Base-by-base conservation (phyloP, 2,888 invertebrate species). In the Euphydryas editha region DNA sequence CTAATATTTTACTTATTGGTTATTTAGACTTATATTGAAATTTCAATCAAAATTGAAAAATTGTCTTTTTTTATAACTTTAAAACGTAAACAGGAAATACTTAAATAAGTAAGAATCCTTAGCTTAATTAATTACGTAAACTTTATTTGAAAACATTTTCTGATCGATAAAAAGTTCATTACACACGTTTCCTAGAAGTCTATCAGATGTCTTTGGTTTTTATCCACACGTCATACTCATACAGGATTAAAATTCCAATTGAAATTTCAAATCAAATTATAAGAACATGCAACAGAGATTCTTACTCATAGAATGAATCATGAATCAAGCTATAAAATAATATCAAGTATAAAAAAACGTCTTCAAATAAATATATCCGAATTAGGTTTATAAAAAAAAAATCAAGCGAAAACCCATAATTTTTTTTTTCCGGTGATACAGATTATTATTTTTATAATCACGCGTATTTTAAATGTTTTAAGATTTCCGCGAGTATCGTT, bases 261-360 rank as follows among this genome's bases (percentile, higher is more conserved):
- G 10, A 30, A 5, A 54, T 51, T 2, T 6, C 21, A 15, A 13
- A 15, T 24, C 21, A 47, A 1, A 47, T 24, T 24, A n/a, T 15
- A 21, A 15, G 49, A 24, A 15, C 15, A 21, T 24, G 21, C 30
- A 30, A 30, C 30, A 30, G 36, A 18, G 30, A 15, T 21, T 46
- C 18, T 20, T 17, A 17, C 17, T 54, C n/a, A 54, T 24, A 36
- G 1, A 36, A 36, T 54, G 54, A 54, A 54, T 54, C 54, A 54
- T 17, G 5, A 36, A 36, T 36, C 36, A 30, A 6, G 30, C 17
- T 36, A 54, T 8, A 36, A 36, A 54, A 54, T 30, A 30, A 30
- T 30, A 30, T 30, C 4, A 30, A 30, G 30, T n/a, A n/a, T n/a
- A 8, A 30, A 30, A 30, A 30, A 30, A 8, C 30, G 30, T 30